phyloP scores from a whole-genome alignment of 2,888 invertebrate genomes.

The Psococerastis gibbosa region DNA sequence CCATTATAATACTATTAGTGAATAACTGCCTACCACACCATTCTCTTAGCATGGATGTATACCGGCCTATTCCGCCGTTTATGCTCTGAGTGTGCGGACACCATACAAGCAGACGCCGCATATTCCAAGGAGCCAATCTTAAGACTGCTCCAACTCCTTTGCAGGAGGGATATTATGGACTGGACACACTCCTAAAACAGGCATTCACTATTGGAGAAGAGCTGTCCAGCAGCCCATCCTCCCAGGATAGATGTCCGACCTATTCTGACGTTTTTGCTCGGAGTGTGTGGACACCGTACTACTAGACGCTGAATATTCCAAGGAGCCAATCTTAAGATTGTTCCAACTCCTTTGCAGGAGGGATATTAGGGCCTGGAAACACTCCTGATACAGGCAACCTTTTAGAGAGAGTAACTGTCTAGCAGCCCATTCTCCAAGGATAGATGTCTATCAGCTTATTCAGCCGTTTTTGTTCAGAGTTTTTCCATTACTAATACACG shows the following conservation, averaged over 20 bases:
- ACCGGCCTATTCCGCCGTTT: conserved; percentile 64
- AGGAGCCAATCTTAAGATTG: conserved; percentile 52
- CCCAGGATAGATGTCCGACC: conserved; percentile 72
- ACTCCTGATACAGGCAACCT: conserved; percentile 29
- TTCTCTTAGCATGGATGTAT: too few relatives aligned
- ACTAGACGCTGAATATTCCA: conserved; percentile 30
- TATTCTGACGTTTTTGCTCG: conserved; percentile 47
- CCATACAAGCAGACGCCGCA: conserved; percentile 20
- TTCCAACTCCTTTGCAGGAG: conserved; percentile 88
- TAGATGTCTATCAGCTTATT: conserved; percentile 75
- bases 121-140: conserved; percentile 47
- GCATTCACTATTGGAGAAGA: too few relatives aligned
- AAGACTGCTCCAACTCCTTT: conserved; percentile 84
- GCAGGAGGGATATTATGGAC: conserved; percentile 62
- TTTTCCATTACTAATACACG: conserved; percentile 19
- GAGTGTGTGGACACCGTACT: conserved; percentile 20
- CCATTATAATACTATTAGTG: too few relatives aligned
- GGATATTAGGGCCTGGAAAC: conserved; percentile 66
- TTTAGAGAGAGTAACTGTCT: too few relatives aligned
- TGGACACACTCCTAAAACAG: conserved; percentile 48
- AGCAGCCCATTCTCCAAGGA: too few relatives aligned
- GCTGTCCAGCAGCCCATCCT: too few relatives aligned
- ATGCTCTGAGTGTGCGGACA: conserved; percentile 25
- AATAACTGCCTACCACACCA: too few relatives aligned
- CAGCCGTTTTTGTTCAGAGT: conserved; percentile 40